Evolutionary conservation across 2,113 vertebrate species (phyloP).

Genomic region (Sprattus sprattus): DNA sequence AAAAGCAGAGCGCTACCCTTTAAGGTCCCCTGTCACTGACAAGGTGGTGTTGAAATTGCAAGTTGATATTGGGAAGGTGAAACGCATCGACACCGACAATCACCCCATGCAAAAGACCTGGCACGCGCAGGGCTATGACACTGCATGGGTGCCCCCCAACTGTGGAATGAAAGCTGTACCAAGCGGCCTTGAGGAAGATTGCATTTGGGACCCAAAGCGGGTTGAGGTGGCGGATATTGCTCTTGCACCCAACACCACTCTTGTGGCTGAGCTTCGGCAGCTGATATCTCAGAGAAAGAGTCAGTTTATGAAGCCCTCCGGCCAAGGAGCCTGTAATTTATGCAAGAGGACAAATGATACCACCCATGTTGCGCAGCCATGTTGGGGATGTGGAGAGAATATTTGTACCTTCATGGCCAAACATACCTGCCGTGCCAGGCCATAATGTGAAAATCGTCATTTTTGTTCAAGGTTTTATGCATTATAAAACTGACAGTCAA

Average conservation of each 20-base stretch:
- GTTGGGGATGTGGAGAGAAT: slow-evolving; percentile 65
- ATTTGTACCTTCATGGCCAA: slow-evolving; percentile 61
- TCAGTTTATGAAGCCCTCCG: neutral
- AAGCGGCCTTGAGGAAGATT: slow-evolving; percentile 67
- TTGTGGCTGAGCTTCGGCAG: slow-evolving; percentile 50
- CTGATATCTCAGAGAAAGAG: slow-evolving; percentile 35
- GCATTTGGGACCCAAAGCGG: slow-evolving; percentile 66
- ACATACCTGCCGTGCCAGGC: slow-evolving; percentile 36
- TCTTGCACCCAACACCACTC: slow-evolving; percentile 39
- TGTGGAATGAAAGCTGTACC: slow-evolving; percentile 59
- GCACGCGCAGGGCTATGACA: slow-evolving; percentile 56
- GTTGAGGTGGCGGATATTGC: slow-evolving; percentile 56
- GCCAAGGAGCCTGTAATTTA: slow-evolving; percentile 43
- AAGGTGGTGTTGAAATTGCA: slow-evolving; percentile 57
- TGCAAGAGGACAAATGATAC: slow-evolving; percentile 53
- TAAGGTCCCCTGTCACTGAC: neutral
- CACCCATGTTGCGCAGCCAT: slow-evolving; percentile 50
- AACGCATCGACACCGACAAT: slow-evolving; percentile 58
- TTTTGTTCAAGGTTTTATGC: neutral
- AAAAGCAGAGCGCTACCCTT: slow-evolving; percentile 64
- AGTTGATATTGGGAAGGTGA: slow-evolving; percentile 60
- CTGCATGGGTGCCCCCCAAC: slow-evolving; percentile 67
- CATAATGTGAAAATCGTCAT: neutral
- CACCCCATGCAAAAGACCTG: slow-evolving; percentile 58
- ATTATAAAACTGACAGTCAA: neutral